Conservation (phyloP, 2,888 invertebrate genomes). For the Caenorhabditis sulstoni region DNA sequence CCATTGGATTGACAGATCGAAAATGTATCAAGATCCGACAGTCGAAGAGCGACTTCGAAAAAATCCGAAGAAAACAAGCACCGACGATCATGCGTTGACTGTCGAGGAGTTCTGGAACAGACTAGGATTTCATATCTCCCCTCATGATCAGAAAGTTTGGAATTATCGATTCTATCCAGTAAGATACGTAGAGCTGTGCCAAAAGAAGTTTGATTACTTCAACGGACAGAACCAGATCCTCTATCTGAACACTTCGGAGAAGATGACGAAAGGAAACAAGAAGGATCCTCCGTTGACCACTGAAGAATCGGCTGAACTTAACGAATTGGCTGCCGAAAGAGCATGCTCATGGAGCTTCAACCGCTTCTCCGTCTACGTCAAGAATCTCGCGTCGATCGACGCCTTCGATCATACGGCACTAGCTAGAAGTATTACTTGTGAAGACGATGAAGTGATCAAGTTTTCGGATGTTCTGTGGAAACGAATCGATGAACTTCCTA, state of each 20-base stretch:
- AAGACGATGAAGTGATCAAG: constrained; percentile 4
- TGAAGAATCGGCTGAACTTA: constrained; percentile 4
- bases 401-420: neutral
- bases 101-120: constrained; percentile 8
- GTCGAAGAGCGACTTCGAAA: constrained; percentile 3
- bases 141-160: neutral
- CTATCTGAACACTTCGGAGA: neutral
- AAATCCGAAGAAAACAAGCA: constrained; percentile 1
- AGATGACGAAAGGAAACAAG: neutral
- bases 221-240: constrained; percentile 15
- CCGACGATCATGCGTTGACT: constrained; percentile 1
- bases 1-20: neutral
- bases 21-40: neutral
- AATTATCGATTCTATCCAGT: constrained; percentile 22
- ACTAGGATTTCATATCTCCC: constrained; percentile 5
- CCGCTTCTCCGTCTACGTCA: constrained; percentile 8
- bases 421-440: constrained; percentile 12
- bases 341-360: constrained; percentile 20
- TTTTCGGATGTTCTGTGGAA: constrained; percentile 10
- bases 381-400: constrained; percentile 12
- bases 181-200: constrained; percentile 23
- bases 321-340: constrained; percentile 4
- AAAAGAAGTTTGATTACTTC: constrained; percentile 16
- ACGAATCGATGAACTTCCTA: constrained; percentile 13
- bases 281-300: neutral